Evolutionary conservation across 1,140 invertebrate genomes (phyloP).

Genomic region (Drosophila sp.): DNA sequence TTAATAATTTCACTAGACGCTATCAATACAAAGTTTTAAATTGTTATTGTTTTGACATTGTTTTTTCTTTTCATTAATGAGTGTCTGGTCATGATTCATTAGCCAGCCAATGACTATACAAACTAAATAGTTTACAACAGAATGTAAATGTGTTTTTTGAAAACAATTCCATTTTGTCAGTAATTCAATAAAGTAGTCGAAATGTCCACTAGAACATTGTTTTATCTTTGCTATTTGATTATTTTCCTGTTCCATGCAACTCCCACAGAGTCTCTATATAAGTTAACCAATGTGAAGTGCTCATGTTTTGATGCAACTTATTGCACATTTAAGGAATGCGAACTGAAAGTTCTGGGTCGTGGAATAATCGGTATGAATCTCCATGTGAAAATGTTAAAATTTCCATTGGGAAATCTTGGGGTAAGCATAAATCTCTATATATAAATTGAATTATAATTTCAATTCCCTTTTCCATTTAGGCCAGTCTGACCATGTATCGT

Average conservation of each 20-base stretch:
- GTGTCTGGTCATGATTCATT: not conserved
- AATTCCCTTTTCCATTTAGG: not conserved
- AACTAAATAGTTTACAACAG: not conserved
- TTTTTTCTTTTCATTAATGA: no score
- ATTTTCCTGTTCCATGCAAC: not conserved
- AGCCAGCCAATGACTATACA: not conserved
- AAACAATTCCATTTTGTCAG: not conserved
- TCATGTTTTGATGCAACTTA: not conserved
- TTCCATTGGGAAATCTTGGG: not conserved
- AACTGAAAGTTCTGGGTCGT: slow-evolving; percentile 4
- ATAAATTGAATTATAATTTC: not conserved
- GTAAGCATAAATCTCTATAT: not conserved
- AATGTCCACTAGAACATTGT: not conserved
- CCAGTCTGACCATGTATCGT: not conserved
- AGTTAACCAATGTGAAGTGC: slow-evolving; percentile 6
- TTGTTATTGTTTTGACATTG: no score
- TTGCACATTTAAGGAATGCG: not conserved
- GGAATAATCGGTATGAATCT: not conserved
- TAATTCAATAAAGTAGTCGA: not conserved
- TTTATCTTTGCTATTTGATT: not conserved
- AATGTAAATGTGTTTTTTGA: not conserved
- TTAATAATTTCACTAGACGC: no score
- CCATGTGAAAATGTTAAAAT: not conserved
- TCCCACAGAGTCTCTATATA: not conserved
- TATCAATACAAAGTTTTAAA: no score